Percentiles rank a stretch among this genome's conserved stretches.
Conservation (phyloP, 2,113 vertebrate species). For the Saccopteryx bilineata region DNA sequence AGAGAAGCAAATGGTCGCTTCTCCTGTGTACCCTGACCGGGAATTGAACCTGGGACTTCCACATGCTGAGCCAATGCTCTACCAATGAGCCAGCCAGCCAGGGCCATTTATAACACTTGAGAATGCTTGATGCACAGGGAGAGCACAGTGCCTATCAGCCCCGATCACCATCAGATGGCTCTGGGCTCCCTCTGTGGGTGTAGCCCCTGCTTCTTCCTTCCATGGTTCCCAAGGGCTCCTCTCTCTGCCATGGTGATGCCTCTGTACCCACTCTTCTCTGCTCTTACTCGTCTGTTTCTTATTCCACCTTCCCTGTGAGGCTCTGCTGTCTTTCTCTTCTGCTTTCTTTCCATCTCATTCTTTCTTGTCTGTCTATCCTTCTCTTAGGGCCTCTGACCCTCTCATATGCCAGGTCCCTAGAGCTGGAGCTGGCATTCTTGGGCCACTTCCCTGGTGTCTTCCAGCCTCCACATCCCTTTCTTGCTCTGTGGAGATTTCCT, state of each 20-base stretch:
- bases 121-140: neutral
- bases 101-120: neutral
- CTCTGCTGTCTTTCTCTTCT: neutral
- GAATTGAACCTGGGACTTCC: too few relatives aligned
- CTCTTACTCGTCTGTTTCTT: neutral
- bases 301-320: neutral
- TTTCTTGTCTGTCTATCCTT: neutral
- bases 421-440: neutral
- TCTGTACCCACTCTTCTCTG: neutral
- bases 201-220: too few relatives aligned
- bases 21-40: too few relatives aligned
- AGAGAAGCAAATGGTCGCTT: too few relatives aligned
- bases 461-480: fast-evolving
- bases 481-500: neutral
- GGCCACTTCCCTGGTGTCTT: neutral
- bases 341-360: neutral
- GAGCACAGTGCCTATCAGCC: fast-evolving
- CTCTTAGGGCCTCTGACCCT: neutral
- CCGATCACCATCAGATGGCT: neutral
- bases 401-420: fast-evolving
- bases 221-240: neutral
- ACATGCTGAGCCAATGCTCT: too few relatives aligned
- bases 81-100: too few relatives aligned
- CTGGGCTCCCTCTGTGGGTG: neutral
- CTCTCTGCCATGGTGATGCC: neutral